phyloP scores from a whole-genome alignment of 2,888 invertebrate genomes.

The Gryllus longicercus region DNA sequence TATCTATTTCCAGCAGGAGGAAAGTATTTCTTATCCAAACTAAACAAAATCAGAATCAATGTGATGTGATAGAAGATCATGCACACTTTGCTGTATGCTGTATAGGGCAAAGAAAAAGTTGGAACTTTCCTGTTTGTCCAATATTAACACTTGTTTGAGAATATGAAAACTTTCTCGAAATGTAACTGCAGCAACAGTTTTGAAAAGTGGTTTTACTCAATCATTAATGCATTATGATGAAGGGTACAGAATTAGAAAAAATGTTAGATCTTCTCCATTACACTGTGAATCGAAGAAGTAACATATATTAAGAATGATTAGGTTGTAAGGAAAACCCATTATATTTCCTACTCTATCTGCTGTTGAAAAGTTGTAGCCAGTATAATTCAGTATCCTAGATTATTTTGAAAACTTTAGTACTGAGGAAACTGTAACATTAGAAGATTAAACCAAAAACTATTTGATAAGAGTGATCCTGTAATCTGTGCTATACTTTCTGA shows the following conservation, averaged over 20 bases:
- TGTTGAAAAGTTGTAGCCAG: not conserved
- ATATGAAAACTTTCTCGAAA: slow-evolving; percentile 28
- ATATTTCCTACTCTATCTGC: not conserved
- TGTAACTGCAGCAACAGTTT: slow-evolving; percentile 31
- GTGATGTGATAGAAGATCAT: not conserved
- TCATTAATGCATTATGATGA: slow-evolving; percentile 33
- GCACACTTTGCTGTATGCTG: slow-evolving; percentile 27
- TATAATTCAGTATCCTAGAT: slow-evolving; percentile 23
- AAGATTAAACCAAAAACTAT: slow-evolving; percentile 35
- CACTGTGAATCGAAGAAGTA: slow-evolving; percentile 40
- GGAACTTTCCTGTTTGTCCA: slow-evolving; percentile 34
- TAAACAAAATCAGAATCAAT: not conserved
- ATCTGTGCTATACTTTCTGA: slow-evolving; percentile 39
- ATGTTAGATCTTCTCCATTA: slow-evolving; percentile 36
- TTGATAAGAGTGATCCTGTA: slow-evolving; percentile 39
- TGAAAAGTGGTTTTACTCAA: slow-evolving; percentile 32
- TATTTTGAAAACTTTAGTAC: not conserved
- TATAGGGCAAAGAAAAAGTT: slow-evolving; percentile 38
- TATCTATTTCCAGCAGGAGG: no score
- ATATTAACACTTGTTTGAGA: slow-evolving; percentile 36
- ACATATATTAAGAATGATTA: slow-evolving; percentile 38
- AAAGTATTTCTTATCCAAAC: not conserved
- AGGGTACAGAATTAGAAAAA: slow-evolving; percentile 30
- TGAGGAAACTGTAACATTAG: not conserved
- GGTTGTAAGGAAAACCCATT: slow-evolving; percentile 35